phyloP scores from a whole-genome alignment of 2,888 invertebrate species.

The Podabrus alpinus region DNA sequence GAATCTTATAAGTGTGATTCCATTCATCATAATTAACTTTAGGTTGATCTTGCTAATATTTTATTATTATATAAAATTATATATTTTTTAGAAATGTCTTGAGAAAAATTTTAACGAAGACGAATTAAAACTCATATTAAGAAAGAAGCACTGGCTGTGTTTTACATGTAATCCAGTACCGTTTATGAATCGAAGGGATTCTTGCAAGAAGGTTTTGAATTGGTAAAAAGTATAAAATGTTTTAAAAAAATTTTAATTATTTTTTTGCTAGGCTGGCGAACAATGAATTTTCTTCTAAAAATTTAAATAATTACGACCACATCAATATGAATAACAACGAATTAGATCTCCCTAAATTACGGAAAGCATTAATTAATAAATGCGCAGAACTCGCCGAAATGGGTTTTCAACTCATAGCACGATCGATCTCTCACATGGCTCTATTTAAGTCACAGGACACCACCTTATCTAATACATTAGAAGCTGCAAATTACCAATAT shows the following conservation, averaged over 20 bases:
- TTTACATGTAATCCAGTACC: background rate
- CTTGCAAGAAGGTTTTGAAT: background rate
- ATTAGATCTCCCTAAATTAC: background rate
- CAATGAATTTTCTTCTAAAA: background rate
- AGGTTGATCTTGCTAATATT: background rate
- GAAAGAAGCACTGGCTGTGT: background rate
- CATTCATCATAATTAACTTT: too few species aligned
- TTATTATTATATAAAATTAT: background rate
- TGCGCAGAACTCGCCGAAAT: background rate
- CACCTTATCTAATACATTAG: too few species aligned
- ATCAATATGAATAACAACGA: background rate
- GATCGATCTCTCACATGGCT: background rate
- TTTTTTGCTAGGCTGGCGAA: background rate
- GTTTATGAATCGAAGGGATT: background rate
- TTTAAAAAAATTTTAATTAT: background rate
- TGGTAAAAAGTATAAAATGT: background rate
- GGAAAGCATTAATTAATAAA: background rate
- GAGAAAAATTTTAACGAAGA: background rate
- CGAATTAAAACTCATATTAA: background rate
- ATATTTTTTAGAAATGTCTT: conserved; percentile 16
- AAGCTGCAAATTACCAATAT: background rate
- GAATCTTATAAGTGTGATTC: too few species aligned
- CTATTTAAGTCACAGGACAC: background rate
- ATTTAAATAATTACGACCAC: background rate
- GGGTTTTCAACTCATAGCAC: background rate